Evolutionary conservation across 1,140 invertebrate species (phyloP).

Genomic region (Hestina assimilis): DNA sequence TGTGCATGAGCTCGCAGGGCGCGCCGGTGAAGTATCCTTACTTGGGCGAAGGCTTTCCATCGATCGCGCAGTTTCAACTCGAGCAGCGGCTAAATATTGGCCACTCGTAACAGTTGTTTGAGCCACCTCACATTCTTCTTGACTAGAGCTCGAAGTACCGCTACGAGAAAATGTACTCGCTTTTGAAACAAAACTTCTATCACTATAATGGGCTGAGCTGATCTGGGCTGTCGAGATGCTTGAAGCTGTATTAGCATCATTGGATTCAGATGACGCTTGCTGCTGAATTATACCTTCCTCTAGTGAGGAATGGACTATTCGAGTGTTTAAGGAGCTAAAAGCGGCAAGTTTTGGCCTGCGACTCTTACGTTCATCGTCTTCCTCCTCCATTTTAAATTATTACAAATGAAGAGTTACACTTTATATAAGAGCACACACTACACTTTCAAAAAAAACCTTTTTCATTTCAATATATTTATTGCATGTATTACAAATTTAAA

Average conservation of each 20-base stretch:
- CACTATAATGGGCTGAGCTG: constrained; percentile 69
- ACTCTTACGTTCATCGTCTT: constrained; percentile 76
- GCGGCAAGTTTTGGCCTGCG: constrained; percentile 59
- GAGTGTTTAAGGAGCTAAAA: constrained; percentile 59
- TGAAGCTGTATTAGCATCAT: constrained; percentile 56
- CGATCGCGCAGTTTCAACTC: constrained; percentile 82
- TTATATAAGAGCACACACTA: constrained; percentile 34
- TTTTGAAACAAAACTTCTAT: constrained; percentile 78
- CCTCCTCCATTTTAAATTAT: constrained; percentile 78
- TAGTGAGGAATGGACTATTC: constrained; percentile 61
- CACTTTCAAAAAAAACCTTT: constrained; percentile 60
- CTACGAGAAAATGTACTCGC: constrained; percentile 81
- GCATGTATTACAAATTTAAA: constrained; percentile 49
- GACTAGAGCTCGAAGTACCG: constrained; percentile 82
- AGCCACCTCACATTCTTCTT: constrained; percentile 82
- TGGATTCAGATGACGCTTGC: constrained; percentile 65
- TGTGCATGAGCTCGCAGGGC: constrained; percentile 69
- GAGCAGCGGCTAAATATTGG: constrained; percentile 79
- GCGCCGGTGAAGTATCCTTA: constrained; percentile 72
- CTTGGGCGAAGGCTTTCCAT: constrained; percentile 83
- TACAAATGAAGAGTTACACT: constrained; percentile 37
- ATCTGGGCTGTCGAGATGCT: constrained; percentile 69
- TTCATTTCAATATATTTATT: constrained; percentile 62
- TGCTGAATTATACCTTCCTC: constrained; percentile 54
- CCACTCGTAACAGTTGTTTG: constrained; percentile 73